Evolutionary conservation across 1,140 invertebrate genomes (phyloP), one percentile per base, ranked within the genome.

Genomic region (Oreohelix idahoensis): DNA sequence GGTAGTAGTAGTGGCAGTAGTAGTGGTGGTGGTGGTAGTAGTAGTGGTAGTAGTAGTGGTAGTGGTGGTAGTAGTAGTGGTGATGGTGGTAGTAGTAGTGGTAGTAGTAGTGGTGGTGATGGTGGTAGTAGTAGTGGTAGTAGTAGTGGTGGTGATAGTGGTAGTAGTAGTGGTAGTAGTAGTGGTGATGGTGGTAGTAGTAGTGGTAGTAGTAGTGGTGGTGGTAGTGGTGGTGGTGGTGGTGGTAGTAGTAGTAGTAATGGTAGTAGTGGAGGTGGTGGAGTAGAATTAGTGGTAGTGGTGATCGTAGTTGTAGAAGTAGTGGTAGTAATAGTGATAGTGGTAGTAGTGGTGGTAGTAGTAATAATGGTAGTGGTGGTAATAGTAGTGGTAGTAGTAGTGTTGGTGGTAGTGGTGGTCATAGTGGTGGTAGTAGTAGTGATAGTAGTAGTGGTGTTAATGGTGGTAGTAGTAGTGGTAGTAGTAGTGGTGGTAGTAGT

Each of bases 381-480:
- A 58, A 20, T 58, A 23, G 53, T 58, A 58, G 23, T 58, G 20
- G 53, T 58, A 58, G 53, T 15, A 58, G 23, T 58, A 58, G 53
- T 58, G 20, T 5, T 58, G 20, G 53, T 58, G 20, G 53, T 58
- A 58, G 53, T 58, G 20, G 53, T 58, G 20, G 53, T 15, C 5
- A n/a, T 58, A 58, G 53, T 58, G 20, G 23, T 58, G 20, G 53
- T 58, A 58, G 53, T 58, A 58, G 53, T 58, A 58, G 53, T 58
- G 26, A n/a, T 73, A 32, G 70, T 42, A 73, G 70, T 73, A 73
- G 70, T 10, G 29, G 26, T 73, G n/a, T 1, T 73, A 73, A n/a
- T 42, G 26, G 70, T 20, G 29, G 29, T 73, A 32, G 70, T 73
- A 73, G 70, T 73, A 73, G 26, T 73, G 29, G 70, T 73, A 73